Evolutionary conservation across 2,113 vertebrate genomes (phyloP).

Genomic region (Gavia stellata): DNA sequence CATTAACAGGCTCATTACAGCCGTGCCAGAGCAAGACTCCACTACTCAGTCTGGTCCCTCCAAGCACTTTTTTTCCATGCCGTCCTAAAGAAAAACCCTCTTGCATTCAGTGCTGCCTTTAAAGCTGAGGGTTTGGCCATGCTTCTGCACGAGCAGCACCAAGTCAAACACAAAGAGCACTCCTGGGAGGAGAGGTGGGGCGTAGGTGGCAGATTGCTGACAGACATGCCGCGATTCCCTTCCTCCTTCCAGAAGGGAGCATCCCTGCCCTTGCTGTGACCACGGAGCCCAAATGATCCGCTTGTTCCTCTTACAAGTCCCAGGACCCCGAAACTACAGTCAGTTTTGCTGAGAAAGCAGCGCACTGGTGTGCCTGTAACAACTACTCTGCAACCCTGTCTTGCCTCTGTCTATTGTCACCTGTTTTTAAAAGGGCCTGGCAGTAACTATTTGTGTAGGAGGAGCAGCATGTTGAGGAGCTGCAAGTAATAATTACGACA

Average conservation of each 20-base stretch:
- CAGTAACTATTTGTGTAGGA: neutral
- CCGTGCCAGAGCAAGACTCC: neutral
- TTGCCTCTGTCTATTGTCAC: neutral
- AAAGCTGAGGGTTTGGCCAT: neutral
- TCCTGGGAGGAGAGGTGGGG: neutral
- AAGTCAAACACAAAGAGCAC: neutral
- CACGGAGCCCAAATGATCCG: neutral
- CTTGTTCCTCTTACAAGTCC: neutral
- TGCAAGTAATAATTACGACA: neutral
- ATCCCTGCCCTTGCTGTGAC: neutral
- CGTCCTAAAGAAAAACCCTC: neutral
- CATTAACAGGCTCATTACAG: neutral
- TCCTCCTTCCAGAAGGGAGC: neutral
- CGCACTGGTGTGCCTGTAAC: neutral
- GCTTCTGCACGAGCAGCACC: neutral
- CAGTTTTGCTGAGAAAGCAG: neutral
- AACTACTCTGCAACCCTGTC: neutral
- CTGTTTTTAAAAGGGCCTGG: neutral
- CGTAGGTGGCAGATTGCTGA: neutral
- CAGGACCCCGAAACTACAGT: neutral
- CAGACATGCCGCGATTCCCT: accelerated
- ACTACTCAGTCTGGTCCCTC: neutral
- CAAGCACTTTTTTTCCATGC: neutral
- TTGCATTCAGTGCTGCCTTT: neutral
- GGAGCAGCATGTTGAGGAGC: neutral